These are phyloP conservation scores for Pollenia griseotomentosa DNA, from an alignment of 2,888 invertebrate species.

Conservation along the genomic window DNA sequence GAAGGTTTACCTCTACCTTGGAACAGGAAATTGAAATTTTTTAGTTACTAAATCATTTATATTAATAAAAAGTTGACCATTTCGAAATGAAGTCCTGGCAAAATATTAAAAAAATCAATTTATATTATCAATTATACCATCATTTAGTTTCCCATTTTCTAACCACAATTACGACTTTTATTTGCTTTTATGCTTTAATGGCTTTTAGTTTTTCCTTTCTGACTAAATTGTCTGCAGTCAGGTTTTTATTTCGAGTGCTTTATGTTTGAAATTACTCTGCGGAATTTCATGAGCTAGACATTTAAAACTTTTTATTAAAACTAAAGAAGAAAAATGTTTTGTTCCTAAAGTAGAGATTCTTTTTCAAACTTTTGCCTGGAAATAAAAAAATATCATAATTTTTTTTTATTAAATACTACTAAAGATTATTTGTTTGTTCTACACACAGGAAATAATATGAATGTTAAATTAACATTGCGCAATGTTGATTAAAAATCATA, in stretches of 20 bases:
- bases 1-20: too few relatives aligned
- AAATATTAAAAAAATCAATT: background rate
- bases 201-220: background rate
- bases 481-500: too few relatives aligned
- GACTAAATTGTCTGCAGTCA: background rate
- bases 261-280: background rate
- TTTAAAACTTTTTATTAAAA: slow-evolving; percentile 37
- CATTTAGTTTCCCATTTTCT: background rate
- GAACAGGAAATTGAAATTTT: too few relatives aligned
- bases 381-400: background rate
- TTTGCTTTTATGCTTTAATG: background rate
- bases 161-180: background rate
- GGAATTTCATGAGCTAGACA: background rate
- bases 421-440: background rate
- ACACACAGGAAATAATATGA: too few relatives aligned
- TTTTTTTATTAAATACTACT: background rate
- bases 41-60: too few relatives aligned
- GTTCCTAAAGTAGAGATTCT: too few relatives aligned
- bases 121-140: background rate
- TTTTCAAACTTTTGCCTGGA: background rate
- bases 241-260: background rate
- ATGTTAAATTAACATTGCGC: too few relatives aligned
- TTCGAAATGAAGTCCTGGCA: too few relatives aligned
- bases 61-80: too few relatives aligned
- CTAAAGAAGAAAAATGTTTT: background rate